These are phyloP conservation scores for Pimephales promelas DNA, from an alignment of 2,113 vertebrate species.

Conservation along the genomic window DNA sequence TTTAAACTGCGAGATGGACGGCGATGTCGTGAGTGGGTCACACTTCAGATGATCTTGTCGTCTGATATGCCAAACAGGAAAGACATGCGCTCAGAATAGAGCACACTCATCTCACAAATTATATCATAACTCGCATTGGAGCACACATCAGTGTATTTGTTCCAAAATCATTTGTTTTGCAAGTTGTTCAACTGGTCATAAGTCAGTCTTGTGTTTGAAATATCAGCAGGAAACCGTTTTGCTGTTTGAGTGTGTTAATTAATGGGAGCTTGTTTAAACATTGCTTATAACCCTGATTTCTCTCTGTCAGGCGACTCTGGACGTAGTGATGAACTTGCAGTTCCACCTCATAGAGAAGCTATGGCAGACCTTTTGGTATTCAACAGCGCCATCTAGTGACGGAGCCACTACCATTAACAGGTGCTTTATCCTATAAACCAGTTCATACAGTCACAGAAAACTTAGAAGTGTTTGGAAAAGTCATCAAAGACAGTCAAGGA, in stretches of 20 bases:
- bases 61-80: background rate
- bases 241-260: background rate
- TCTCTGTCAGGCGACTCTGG: conserved; percentile 86
- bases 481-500: background rate
- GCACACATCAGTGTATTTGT: background rate
- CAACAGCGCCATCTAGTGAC: conserved; percentile 83
- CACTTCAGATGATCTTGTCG: background rate
- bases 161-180: background rate
- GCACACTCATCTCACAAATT: background rate
- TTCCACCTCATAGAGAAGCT: conserved; percentile 97
- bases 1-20: background rate
- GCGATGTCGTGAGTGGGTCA: background rate
- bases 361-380: conserved; percentile 97
- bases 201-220: background rate
- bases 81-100: background rate
- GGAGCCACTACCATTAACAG: conserved; percentile 76
- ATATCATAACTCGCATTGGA: background rate
- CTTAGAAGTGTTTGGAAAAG: background rate
- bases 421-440: conserved; percentile 59
- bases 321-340: conserved; percentile 96
- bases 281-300: background rate
- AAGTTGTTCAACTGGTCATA: background rate
- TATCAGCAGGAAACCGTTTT: background rate
- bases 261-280: background rate
- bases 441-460: background rate